These are phyloP conservation scores for Colletes gigas DNA, from an alignment of 1,140 invertebrate species.

Conservation along the genomic window DNA sequence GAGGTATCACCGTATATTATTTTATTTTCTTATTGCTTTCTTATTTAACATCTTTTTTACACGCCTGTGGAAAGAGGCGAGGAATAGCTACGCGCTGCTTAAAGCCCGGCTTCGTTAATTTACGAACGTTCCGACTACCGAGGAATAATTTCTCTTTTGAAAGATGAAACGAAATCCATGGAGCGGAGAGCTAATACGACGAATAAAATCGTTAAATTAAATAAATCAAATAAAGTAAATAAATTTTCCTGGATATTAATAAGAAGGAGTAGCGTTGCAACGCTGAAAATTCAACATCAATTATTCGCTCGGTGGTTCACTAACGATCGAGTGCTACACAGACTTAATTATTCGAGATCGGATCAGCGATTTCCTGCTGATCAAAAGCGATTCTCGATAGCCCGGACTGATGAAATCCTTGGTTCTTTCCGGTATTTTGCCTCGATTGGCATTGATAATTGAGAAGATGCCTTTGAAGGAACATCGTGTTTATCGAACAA, in stretches of 20 bases:
- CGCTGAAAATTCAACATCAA: constrained; percentile 8
- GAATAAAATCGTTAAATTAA: too few relatives aligned
- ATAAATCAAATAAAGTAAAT: too few relatives aligned
- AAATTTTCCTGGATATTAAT: constrained; percentile 27
- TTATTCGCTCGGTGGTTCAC: constrained; percentile 10
- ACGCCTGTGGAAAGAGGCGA: too few relatives aligned
- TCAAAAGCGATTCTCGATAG: constrained; percentile 38
- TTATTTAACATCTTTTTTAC: too few relatives aligned
- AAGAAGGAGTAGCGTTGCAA: constrained; percentile 2
- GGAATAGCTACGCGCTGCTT: too few relatives aligned
- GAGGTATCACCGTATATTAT: too few relatives aligned
- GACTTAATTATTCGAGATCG: constrained; percentile 51
- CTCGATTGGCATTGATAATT: constrained; percentile 35
- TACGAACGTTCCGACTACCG: too few relatives aligned
- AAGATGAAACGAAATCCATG: too few relatives aligned
- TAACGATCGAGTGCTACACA: constrained; percentile 18
- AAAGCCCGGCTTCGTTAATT: too few relatives aligned
- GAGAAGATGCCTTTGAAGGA: constrained; percentile 41
- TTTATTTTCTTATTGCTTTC: too few relatives aligned
- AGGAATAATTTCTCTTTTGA: too few relatives aligned
- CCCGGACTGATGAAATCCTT: background rate
- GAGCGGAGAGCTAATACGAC: too few relatives aligned
- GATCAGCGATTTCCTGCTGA: constrained; percentile 24
- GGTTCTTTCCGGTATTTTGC: constrained; percentile 10
- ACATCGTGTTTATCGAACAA: constrained; percentile 37